Base-by-base conservation (phyloP, 2,113 vertebrate species). In the Pao palembangensis region DNA sequence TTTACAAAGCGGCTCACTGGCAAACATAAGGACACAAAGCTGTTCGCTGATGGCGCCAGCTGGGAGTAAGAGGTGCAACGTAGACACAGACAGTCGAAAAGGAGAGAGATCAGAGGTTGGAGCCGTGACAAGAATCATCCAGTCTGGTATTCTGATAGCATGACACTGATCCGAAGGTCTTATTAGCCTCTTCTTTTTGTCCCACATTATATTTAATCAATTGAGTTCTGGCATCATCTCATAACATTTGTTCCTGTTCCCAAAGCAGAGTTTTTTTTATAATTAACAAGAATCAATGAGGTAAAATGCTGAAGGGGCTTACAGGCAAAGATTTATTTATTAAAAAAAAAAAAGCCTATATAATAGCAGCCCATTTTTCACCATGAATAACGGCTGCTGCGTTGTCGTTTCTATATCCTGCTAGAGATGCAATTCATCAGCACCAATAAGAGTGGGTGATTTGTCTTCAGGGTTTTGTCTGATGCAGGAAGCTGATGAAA, bases 401-500 rank as follows among this genome's bases (percentile, higher is more conserved):
- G 68, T 73, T 73, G 72, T 79, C 69, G 73, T 86, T 89, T 76
- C 75, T 72, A 61, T 76, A 88, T 73, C 44, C 75, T 78, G 75
- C 77, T 51, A 5, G 71, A 79, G 61, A 73, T 66, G 68, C 77
- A 80, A 86, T 87, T 79, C 74, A 88, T 88, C 10, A 51, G 76
- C 48, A 47, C 67, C 88, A 89, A 87, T 89, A 89, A 85, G 78
- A 81, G 76, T 65, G 21, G 67, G 62, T 72, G 57, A 88, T 89
- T 84, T 72, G 80, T 90, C 87, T 87, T 75, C 61, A 60, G 62
- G 71, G 78, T 68, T 82, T 86, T 87, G 79, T 81, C 82, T 86
- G 76, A 87, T 83, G 72, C 63, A 77, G 73, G 69, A 83, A 83
- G 72, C 79, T 84, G 87, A 88, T 84, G 80, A 83, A 84, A 83